A percentile compares a stretch with the other conserved stretches of the same genome.
phyloP scores from a whole-genome alignment of 1,140 invertebrate species.

The Apis laboriosa region DNA sequence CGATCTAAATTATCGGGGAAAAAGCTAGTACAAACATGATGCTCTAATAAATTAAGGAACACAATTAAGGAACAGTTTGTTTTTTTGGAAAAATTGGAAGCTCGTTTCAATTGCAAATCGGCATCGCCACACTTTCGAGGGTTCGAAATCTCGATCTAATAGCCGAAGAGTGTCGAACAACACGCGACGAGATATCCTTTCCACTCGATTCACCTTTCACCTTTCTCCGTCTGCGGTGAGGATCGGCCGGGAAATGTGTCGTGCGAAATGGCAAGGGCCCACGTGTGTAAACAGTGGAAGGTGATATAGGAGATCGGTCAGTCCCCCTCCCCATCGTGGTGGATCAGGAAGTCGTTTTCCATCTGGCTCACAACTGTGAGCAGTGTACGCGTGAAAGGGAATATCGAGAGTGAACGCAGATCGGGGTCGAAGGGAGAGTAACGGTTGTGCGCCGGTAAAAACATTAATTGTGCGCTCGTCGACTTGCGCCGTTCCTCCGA shows the following conservation, averaged over 20 bases:
- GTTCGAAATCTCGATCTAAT: too few species aligned
- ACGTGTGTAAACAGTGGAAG: constrained; percentile 33
- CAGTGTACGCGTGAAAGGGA: constrained; percentile 24
- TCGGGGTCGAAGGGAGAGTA: constrained; percentile 33
- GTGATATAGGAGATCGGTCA: constrained; percentile 27
- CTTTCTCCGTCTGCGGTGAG: background rate
- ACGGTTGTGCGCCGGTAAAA: constrained; percentile 11
- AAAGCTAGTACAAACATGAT: too few species aligned
- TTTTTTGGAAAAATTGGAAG: background rate
- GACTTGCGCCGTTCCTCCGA: background rate
- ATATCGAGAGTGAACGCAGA: constrained; percentile 50
- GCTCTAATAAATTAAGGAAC: background rate
- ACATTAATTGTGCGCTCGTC: constrained; percentile 27
- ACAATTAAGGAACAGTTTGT: too few species aligned
- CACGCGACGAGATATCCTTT: background rate
- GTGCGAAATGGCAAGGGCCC: constrained; percentile 31
- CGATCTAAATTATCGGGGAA: too few species aligned
- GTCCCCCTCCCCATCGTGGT: background rate
- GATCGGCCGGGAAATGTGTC: constrained; percentile 30
- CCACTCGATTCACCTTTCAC: constrained; percentile 31
- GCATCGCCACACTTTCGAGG: background rate
- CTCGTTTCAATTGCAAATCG: background rate
- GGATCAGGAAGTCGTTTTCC: constrained; percentile 47
- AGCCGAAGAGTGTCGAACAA: background rate
- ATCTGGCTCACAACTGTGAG: background rate